Evolutionary conservation across 2,888 invertebrate species (phyloP).

Genomic region (Leptopterna dolabrata): DNA sequence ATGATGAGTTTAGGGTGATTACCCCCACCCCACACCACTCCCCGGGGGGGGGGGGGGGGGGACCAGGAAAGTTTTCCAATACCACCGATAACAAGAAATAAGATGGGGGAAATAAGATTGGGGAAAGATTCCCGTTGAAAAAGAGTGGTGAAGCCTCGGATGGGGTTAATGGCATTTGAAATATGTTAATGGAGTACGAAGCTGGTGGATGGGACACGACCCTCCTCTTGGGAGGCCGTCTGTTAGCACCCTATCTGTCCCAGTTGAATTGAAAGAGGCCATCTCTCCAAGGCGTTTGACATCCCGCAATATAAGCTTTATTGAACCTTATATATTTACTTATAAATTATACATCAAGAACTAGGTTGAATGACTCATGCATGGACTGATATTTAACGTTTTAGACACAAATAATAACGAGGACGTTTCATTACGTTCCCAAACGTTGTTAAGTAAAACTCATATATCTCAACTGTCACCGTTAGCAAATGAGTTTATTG

Average conservation of each 20-base stretch:
- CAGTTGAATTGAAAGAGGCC: slow-evolving; percentile 10
- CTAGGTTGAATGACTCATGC: slow-evolving; percentile 12
- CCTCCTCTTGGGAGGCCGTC: background rate
- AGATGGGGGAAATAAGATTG: background rate
- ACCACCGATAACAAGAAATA: slow-evolving; percentile 8
- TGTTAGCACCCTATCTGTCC: slow-evolving; percentile 17
- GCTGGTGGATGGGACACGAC: background rate
- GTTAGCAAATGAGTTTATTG: too few relatives aligned
- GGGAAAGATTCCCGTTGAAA: background rate
- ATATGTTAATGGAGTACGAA: background rate
- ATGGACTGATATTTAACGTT: background rate
- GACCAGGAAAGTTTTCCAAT: background rate
- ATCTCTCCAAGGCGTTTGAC: slow-evolving; percentile 8
- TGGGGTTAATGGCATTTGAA: slow-evolving; percentile 15
- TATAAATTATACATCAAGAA: slow-evolving; percentile 8
- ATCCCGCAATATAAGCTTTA: slow-evolving; percentile 27
- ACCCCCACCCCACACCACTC: background rate
- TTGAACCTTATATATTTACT: slow-evolving; percentile 24
- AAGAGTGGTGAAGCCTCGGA: background rate
- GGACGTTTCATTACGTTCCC: background rate
- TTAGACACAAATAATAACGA: background rate
- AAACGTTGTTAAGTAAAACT: too few relatives aligned
- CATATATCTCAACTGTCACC: too few relatives aligned
- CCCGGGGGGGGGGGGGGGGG: too few relatives aligned
- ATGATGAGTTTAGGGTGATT: background rate